These are phyloP conservation scores for Acrocyrtus sp. DNA, from an alignment of 2,888 invertebrate species.

Conservation along the genomic window DNA sequence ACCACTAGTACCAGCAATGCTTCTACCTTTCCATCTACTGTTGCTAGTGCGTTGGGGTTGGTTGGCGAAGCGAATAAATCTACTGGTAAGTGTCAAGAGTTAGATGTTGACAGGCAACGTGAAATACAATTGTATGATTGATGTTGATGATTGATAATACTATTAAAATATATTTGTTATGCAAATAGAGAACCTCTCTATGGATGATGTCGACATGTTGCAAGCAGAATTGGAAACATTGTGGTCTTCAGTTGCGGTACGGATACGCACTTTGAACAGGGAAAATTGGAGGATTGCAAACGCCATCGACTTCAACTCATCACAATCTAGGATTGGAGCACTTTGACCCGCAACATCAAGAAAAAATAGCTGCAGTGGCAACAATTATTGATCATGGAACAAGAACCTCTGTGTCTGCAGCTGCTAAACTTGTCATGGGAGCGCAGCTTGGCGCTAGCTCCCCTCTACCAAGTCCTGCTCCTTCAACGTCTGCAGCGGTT, in stretches of 20 bases:
- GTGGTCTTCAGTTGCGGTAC: conserved; percentile 82
- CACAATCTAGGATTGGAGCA: conserved; percentile 52
- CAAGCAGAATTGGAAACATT: conserved; percentile 89
- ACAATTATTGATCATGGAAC: conserved; percentile 61
- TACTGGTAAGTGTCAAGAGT: conserved; percentile 10
- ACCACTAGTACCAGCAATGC: not conserved
- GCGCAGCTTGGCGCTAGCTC: conserved; percentile 20
- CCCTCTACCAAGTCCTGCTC: conserved; percentile 22
- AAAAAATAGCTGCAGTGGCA: conserved; percentile 59
- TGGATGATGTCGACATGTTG: conserved; percentile 88
- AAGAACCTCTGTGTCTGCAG: conserved; percentile 60
- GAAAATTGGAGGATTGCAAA: conserved; percentile 63
- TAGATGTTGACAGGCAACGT: not conserved
- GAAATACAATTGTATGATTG: not conserved
- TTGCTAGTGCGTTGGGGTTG: not conserved
- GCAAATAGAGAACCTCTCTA: conserved; percentile 64
- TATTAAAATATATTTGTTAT: not conserved
- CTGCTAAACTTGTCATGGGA: conserved; percentile 60
- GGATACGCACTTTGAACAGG: conserved; percentile 77
- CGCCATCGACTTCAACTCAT: conserved; percentile 63
- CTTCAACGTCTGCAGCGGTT: conserved; percentile 9
- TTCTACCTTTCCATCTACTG: not conserved
- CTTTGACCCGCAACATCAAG: conserved; percentile 59
- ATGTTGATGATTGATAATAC: not conserved
- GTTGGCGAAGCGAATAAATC: conserved; percentile 14